Evolutionary conservation across 2,888 invertebrate species (phyloP).

Genomic region (Drosophila ochracea): DNA sequence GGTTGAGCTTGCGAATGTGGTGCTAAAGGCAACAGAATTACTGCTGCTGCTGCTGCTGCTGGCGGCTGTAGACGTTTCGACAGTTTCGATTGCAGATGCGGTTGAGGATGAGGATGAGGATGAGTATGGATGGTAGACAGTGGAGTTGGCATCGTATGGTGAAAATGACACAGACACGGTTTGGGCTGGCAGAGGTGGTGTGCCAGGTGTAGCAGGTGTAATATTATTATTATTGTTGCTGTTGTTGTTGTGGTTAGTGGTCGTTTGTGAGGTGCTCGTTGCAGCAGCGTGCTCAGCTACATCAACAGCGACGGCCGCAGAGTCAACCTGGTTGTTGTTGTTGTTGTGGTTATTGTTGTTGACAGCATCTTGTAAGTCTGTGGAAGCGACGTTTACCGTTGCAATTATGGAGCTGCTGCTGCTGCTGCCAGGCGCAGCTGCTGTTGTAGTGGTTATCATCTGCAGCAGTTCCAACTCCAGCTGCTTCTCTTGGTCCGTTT

Average conservation of each 20-base stretch:
- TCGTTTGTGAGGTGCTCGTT: conserved; percentile 64
- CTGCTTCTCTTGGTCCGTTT: conserved; percentile 12
- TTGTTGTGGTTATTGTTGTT: conserved; percentile 16
- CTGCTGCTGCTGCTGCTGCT: conserved; percentile 22
- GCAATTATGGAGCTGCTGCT: conserved; percentile 21
- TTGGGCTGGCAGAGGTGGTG: conserved; percentile 14
- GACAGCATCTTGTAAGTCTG: conserved; percentile 38
- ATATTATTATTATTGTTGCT: conserved; percentile 34
- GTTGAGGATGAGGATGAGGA: conserved; percentile 33
- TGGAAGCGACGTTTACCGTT: conserved; percentile 50
- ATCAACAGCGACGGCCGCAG: conserved; percentile 53
- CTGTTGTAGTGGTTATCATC: conserved; percentile 42
- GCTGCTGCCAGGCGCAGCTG: conserved; percentile 25
- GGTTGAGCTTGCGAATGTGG: conserved; percentile 20
- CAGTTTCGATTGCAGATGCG: conserved; percentile 44
- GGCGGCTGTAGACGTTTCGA: conserved; percentile 41
- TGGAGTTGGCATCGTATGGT: conserved; percentile 53
- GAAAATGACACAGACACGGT: conserved; percentile 45
- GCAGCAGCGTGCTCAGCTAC: conserved; percentile 57
- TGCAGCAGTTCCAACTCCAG: conserved; percentile 17
- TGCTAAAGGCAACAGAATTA: conserved; percentile 29
- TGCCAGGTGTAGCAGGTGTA: conserved; percentile 49
- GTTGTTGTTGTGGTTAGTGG: conserved; percentile 48
- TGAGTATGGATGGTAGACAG: conserved; percentile 36
- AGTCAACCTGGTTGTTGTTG: conserved; percentile 55